A percentile compares a stretch with the other conserved stretches of the same genome.
These are phyloP conservation scores for Harlomillsia oculata DNA, from an alignment of 1,140 invertebrate genomes.

Conservation along the genomic window DNA sequence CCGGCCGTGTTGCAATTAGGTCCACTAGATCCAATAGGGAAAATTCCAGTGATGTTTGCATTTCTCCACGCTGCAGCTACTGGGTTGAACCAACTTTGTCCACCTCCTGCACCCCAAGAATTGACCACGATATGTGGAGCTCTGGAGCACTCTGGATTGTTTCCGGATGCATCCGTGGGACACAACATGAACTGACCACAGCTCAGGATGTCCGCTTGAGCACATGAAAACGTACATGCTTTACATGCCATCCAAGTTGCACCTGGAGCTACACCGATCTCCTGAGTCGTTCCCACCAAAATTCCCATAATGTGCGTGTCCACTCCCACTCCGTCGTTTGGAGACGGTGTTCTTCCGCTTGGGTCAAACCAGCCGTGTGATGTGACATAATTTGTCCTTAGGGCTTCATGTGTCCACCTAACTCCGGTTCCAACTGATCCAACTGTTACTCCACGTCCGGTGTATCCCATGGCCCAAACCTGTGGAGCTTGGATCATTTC, in stretches of 20 bases:
- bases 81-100: neutral
- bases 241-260: conserved; percentile 14
- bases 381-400: neutral
- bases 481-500: conserved; percentile 3
- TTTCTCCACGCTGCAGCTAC: conserved; percentile 3
- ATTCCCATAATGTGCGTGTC: conserved; percentile 14
- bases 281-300: neutral
- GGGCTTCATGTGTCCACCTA: neutral
- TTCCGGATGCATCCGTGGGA: conserved; percentile 1
- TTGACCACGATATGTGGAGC: conserved; percentile 13
- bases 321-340: conserved; percentile 9
- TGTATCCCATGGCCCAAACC: conserved; percentile 6
- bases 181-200: conserved; percentile 19
- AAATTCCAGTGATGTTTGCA: conserved; percentile 7
- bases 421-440: conserved; percentile 22
- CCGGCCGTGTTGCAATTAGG: neutral
- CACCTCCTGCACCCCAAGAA: conserved; percentile 8
- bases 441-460: conserved; percentile 6
- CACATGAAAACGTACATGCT: neutral
- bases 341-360: neutral
- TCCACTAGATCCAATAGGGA: conserved; percentile 6
- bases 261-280: conserved; percentile 8
- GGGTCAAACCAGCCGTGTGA: conserved; percentile 18
- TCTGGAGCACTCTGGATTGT: neutral
- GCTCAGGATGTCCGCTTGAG: neutral